Base-by-base conservation (phyloP, 1,140 invertebrate genomes). In the Rhopalosiphum padi region DNA sequence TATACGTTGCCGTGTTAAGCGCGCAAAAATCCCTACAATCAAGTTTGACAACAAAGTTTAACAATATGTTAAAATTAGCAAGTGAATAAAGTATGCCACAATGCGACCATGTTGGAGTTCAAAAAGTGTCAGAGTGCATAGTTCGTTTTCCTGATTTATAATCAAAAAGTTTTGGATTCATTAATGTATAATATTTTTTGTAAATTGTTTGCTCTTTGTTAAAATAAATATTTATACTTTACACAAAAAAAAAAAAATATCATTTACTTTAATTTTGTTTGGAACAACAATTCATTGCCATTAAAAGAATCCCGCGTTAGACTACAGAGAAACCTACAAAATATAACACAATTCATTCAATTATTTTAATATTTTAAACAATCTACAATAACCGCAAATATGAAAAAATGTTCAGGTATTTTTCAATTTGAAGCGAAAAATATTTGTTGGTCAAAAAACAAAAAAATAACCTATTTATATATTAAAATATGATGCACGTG, bases 21-120 rank as follows among this genome's bases (percentile, higher is more conserved):
- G 8, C 51, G 0, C 37, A 2, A 41, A 41, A 91, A 91, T 60
- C 5, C 30, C 4, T 25, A 92, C 77, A 82, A 85, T 92, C n/a
- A n/a, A 48, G 68, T 92, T 77, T 91, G 55, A 82, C 43, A 53
- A 92, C 60, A 92, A 92, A 92, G 91, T 92, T 92, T 85, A 85
- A 92, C 91, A 82, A 92, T 92, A 92, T 83, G 91, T 92, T 82
- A 92, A 83, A 83, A 92, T 82, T 92, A 92, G 46, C 60, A 23
- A 51, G 43, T 37, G 30, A 91, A 91, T 82, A 82, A 43, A 46
- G 46, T 46, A 82, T 15, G 46, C n/a, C 46, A 82, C 35, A 82
- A 37, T 92, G 35, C 46, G 60, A 51, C 46, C 77, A 53, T 35
- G 91, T 83, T 46, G 68, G 48, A 82, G 46, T 85, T 91, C 55